Evolutionary conservation across 2,888 invertebrate genomes (phyloP), one percentile per base, ranked within the genome.

Genomic region (Dryomyza anilis): DNA sequence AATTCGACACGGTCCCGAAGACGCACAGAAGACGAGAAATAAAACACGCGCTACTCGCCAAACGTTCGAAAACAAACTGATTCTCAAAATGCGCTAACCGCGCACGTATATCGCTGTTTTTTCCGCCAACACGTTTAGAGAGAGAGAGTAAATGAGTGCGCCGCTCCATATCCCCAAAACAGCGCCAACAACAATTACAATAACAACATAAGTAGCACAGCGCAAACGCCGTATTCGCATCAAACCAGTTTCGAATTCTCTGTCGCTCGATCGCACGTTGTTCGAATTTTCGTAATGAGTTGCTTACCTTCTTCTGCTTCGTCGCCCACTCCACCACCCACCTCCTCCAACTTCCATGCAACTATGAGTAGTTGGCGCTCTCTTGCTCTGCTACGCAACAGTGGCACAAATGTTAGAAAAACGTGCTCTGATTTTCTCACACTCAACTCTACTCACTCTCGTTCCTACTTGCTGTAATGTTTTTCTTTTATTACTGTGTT

Each of bases 41-140:
- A n/a, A n/a, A 16, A 48, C 59, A 33, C 61, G 19, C 46, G 29
- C 29, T 64, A 63, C 67, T 58, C 58, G 65, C 67, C 59, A 68
- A 65, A 67, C 67, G 69, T 70, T 70, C 65, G 62, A 65, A 69
- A 64, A 63, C 52, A 65, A 69, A 70, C 70, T 70, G 67, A 69
- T 56, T 67, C 65, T 65, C 19, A 65, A 58, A 64, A 63, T 57
- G 48, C 62, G 12, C 57, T 58, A 63, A 62, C 23, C 52, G 53
- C 60, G 56, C 48, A 57, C 58, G 63, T 70, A 69, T 70, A 70
- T 68, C 66, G 61, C n/a, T 16, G 43, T 43, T 14, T 21, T n/a
- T n/a, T n/a, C n/a, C n/a, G n/a, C n/a, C n/a, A n/a, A n/a, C n/a
- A n/a, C n/a, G n/a, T n/a, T n/a, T n/a, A n/a, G n/a, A n/a, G n/a